Evolutionary conservation across 2,888 invertebrate genomes (phyloP).

Genomic region (Blera fallax): DNA sequence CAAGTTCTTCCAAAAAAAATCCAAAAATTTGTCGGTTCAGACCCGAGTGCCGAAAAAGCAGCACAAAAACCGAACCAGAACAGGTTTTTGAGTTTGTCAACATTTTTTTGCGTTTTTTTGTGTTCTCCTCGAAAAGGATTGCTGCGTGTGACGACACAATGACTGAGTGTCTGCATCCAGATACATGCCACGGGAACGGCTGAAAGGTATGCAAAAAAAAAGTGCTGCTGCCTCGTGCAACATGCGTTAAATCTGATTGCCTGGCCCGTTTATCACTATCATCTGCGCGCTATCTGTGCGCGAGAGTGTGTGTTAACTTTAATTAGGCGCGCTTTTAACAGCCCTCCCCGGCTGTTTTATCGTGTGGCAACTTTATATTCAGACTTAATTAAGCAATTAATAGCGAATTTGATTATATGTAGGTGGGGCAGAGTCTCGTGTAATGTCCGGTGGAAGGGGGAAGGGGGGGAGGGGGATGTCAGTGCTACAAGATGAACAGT

Average conservation of each 20-base stretch:
- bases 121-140: constrained; percentile 15
- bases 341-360: constrained; percentile 25
- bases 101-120: constrained; percentile 4
- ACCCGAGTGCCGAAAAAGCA: constrained; percentile 1
- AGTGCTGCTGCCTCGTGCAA: neutral
- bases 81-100: constrained; percentile 44
- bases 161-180: constrained; percentile 15
- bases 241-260: constrained; percentile 41
- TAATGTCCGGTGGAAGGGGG: too few species aligned
- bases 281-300: constrained; percentile 7
- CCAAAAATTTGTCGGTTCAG: constrained; percentile 15
- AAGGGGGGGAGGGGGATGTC: too few species aligned
- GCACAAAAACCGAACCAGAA: constrained; percentile 8
- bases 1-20: neutral
- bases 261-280: constrained; percentile 48
- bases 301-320: constrained; percentile 41
- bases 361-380: constrained; percentile 50
- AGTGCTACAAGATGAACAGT: neutral
- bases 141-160: constrained; percentile 39
- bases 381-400: constrained; percentile 63
- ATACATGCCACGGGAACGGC: neutral
- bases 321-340: constrained; percentile 45
- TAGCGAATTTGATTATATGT: constrained; percentile 39
- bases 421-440: too few species aligned
- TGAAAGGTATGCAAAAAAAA: neutral